These are phyloP conservation scores for Clitarchus hookeri DNA, from an alignment of 2,888 invertebrate species.

Conservation along the genomic window DNA sequence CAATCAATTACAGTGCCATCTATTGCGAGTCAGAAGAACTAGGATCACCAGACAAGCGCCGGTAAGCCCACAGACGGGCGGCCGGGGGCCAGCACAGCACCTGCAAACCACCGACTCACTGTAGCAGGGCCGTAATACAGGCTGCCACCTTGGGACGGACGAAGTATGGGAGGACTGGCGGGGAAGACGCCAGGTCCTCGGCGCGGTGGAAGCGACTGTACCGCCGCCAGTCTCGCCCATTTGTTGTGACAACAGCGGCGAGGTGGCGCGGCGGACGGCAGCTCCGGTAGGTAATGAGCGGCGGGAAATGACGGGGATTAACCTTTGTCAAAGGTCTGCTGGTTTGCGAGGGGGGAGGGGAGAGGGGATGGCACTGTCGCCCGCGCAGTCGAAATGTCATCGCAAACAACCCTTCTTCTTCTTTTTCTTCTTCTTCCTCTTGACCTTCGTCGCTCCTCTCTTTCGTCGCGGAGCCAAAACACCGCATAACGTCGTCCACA, in stretches of 20 bases:
- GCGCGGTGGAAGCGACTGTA: not conserved
- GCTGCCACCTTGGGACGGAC: no score
- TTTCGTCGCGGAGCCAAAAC: not conserved
- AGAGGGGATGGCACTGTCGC: not conserved
- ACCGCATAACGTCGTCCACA: not conserved
- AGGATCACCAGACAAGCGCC: no score
- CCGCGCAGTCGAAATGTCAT: not conserved
- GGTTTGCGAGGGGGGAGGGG: no score
- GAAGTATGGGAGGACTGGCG: no score
- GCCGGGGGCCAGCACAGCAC: no score
- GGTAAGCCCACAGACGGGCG: no score
- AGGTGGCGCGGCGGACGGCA: not conserved
- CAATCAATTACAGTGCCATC: no score
- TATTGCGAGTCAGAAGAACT: no score
- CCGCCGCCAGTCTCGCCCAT: not conserved
- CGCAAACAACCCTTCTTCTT: not conserved
- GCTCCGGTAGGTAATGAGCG: conserved; percentile 1
- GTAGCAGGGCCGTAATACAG: no score
- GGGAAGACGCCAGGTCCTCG: not conserved
- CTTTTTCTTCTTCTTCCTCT: not conserved
- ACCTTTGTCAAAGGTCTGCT: not conserved
- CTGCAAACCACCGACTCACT: no score
- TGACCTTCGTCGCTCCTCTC: not conserved
- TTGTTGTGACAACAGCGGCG: not conserved
- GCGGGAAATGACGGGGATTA: conserved; percentile 10